These are phyloP conservation scores for Bicyclus anynana DNA, from an alignment of 1,140 invertebrate species.

Conservation along the genomic window DNA sequence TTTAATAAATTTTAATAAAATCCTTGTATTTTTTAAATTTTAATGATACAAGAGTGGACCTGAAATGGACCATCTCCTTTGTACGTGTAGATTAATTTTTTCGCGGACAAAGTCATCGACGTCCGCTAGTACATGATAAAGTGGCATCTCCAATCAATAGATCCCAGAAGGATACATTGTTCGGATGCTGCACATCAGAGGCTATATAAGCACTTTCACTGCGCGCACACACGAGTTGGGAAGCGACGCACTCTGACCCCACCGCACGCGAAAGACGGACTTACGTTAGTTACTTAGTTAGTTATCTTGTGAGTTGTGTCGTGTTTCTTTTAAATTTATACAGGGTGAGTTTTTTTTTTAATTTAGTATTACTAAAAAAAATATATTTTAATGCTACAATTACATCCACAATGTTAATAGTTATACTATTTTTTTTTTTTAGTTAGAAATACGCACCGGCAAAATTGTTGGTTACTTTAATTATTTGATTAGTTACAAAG, in stretches of 20 bases:
- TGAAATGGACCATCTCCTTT: no score
- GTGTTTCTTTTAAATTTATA: constrained; percentile 52
- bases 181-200: constrained; percentile 18
- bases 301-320: constrained; percentile 51
- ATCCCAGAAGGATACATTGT: neutral
- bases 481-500: no score
- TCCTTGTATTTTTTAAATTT: no score
- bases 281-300: constrained; percentile 1
- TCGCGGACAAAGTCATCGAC: no score
- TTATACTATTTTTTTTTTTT: neutral
- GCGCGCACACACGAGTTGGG: constrained; percentile 49
- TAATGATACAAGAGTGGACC: no score
- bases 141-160: neutral
- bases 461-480: no score
- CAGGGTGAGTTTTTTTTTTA: constrained; percentile 30
- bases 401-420: neutral
- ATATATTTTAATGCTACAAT: neutral
- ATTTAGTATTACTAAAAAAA: neutral
- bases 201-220: constrained; percentile 73
- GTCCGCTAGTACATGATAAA: neutral
- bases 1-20: no score
- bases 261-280: constrained; percentile 35
- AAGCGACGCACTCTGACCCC: constrained; percentile 59
- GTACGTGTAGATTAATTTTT: no score
- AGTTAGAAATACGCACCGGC: no score